Conservation (phyloP, 2,888 invertebrate species). For the Ichneumoninae sp. region DNA sequence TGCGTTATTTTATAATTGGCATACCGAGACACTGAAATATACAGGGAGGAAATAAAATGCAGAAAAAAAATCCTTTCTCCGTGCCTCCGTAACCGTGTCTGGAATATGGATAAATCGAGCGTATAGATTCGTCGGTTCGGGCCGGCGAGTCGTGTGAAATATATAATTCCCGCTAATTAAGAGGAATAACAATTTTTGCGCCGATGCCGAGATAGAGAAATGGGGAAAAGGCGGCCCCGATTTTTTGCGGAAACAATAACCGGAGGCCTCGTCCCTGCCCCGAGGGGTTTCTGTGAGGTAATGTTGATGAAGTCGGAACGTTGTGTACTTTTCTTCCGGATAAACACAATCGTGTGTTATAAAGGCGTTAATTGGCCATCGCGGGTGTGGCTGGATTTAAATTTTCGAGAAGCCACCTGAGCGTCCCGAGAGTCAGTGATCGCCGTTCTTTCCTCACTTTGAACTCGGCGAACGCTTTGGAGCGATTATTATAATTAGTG, state of each 20-base stretch:
- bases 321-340: constrained; percentile 43
- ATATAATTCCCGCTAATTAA: constrained; percentile 41
- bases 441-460: not conserved
- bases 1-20: constrained; percentile 48
- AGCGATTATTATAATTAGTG: constrained; percentile 25
- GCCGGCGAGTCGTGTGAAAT: constrained; percentile 15
- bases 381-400: constrained; percentile 25
- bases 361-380: constrained; percentile 42
- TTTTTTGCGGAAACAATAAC: constrained; percentile 42
- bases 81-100: constrained; percentile 12
- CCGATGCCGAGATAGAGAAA: constrained; percentile 13
- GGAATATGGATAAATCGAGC: constrained; percentile 41
- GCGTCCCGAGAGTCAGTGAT: constrained; percentile 15
- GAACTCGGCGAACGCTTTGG: not conserved
- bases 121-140: constrained; percentile 32
- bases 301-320: constrained; percentile 10
- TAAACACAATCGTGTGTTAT: constrained; percentile 12
- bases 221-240: constrained; percentile 4
- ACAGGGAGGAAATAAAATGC: not conserved
- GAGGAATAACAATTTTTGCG: constrained; percentile 14
- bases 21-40: constrained; percentile 34
- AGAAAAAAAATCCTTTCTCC: constrained; percentile 27
- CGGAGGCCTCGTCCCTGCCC: constrained; percentile 27
- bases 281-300: constrained; percentile 22
- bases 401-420: constrained; percentile 14